Conservation (phyloP, 1,140 invertebrate species). For the Armadillidium nasatum region DNA sequence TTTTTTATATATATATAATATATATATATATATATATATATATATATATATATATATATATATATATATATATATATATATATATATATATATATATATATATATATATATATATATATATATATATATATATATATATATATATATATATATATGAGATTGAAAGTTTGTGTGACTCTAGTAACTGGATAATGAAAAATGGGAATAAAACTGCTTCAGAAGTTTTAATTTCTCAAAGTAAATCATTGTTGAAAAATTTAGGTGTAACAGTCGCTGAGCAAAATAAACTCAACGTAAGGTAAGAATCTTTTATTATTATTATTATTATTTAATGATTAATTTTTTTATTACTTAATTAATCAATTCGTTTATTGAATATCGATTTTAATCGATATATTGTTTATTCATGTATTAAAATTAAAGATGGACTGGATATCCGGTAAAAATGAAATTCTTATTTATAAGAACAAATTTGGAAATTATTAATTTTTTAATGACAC, state of each 20-base stretch:
- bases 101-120: no score
- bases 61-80: background rate
- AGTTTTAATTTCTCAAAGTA: background rate
- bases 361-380: background rate
- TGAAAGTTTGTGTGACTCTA: no score
- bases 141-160: no score
- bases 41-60: no score
- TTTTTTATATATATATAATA: no score
- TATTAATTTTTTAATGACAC: background rate
- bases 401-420: no score
- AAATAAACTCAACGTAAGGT: background rate
- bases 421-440: no score
- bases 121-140: background rate
- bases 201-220: no score
- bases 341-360: background rate
- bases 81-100: no score
- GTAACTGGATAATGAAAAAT: no score
- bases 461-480: background rate
- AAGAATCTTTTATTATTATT: background rate
- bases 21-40: no score
- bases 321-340: background rate
- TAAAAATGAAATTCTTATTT: background rate
- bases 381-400: background rate
- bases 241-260: background rate
- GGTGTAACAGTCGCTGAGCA: background rate